Evolutionary conservation across 2,113 vertebrate genomes (phyloP), one percentile per base, ranked within the genome.

Genomic region (Thinocorus orbignyianus): DNA sequence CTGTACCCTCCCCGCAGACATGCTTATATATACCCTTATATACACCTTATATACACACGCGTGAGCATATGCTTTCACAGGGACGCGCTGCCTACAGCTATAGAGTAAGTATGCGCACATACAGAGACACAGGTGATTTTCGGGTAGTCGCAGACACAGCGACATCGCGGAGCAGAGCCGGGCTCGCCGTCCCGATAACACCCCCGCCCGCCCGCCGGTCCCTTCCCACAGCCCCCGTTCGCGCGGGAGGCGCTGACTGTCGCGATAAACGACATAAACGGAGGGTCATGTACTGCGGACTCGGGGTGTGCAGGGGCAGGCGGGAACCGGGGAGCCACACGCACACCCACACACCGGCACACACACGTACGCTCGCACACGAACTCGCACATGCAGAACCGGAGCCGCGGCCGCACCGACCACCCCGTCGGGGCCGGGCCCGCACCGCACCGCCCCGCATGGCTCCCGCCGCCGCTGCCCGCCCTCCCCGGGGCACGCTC

Each of bases 81-180:
- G 41, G n/a, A 7, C 76, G 0, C 37, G 65, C 71, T 57, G 11
- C 84, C 84, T 71, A 88, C 30, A 3, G 71, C 91, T n/a, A 58
- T 41, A 19, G 76, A 18, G 42, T 77, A 23, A 2, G 1, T 3
- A 8, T 6, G 23, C 9, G 16, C 60, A 8, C n/a, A 0, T 6
- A 10, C 0, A 10, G 62, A 35, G 20, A 17, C 1, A 22, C 1
- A 7, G 15, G 44, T 1, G 51, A 20, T 18, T 57, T 82, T 57
- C 1, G 66, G 81, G 15, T 0, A 4, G 74, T 3, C 11, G 15
- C 39, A 49, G 42, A 19, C 20, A 35, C 69, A 54, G 64, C 20
- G 23, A 17, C 62, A 66, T 8, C 58, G 30, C 17, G 9, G 35
- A 5, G 24, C 55, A 44, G 28, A 4, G 37, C 28, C 33, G 48